phyloP scores from a whole-genome alignment of 2,888 invertebrate species.

The Caenorhabditis imperialis region DNA sequence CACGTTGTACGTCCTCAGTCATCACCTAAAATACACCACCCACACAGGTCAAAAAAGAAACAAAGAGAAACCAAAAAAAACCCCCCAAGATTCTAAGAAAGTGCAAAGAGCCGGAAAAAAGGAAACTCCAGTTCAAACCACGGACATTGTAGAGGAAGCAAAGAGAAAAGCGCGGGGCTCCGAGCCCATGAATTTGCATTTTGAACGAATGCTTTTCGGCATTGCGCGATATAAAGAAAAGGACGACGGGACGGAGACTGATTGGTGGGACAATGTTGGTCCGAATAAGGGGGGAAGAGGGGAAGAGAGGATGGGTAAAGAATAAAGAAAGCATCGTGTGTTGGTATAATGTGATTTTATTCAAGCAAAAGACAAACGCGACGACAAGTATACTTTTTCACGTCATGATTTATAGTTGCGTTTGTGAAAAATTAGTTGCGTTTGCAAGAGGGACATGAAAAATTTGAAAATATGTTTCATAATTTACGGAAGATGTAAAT shows the following conservation, averaged over 20 bases:
- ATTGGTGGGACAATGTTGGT: conserved; percentile 17
- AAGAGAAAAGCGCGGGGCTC: conserved; percentile 8
- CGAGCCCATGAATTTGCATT: conserved; percentile 45
- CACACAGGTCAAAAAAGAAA: conserved; percentile 1
- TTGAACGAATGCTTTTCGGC: conserved; percentile 44
- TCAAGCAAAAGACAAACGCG: conserved; percentile 10
- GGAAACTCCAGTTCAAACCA: conserved; percentile 32
- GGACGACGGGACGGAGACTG: conserved; percentile 46
- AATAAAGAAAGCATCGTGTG: conserved; percentile 5
- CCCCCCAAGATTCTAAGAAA: conserved; percentile 38
- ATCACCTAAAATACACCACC: not conserved
- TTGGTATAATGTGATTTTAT: conserved; percentile 53
- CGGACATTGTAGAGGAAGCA: conserved; percentile 16
- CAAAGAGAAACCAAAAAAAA: not conserved
- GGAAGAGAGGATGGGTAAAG: not conserved
- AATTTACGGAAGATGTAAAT: too few species aligned
- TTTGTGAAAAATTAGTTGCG: too few species aligned
- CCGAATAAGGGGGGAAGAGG: too few species aligned
- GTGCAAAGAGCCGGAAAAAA: conserved; percentile 41
- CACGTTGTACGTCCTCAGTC: not conserved
- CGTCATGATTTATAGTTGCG: too few species aligned
- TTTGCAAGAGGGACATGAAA: too few species aligned
- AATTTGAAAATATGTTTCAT: too few species aligned
- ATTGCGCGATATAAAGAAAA: too few species aligned
- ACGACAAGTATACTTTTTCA: too few species aligned